A percentile compares a stretch with the other conserved stretches of the same genome.
Evolutionary conservation across 2,888 invertebrate genomes (phyloP).

Genomic region (Crioceris asparagi): DNA sequence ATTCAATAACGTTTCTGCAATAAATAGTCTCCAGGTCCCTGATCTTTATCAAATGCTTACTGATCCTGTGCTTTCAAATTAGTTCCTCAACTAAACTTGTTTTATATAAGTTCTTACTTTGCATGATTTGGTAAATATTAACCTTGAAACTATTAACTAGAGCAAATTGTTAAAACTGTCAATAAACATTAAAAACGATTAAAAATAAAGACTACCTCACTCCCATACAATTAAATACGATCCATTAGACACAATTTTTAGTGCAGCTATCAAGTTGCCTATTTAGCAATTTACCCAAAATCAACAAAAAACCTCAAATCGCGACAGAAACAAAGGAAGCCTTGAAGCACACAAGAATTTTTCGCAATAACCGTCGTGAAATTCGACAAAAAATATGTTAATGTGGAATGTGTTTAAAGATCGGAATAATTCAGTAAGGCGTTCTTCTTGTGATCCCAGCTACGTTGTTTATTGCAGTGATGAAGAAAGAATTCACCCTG

Average conservation of each 20-base stretch:
- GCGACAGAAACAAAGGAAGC: conserved; percentile 1
- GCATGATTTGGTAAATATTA: too few relatives aligned
- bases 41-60: too few relatives aligned
- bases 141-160: too few relatives aligned
- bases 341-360: background rate
- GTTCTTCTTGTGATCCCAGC: conserved; percentile 16
- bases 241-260: conserved; percentile 19
- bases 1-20: too few relatives aligned
- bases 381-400: conserved; percentile 7
- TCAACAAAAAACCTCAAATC: background rate
- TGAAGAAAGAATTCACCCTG: conserved; percentile 15
- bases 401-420: background rate
- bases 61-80: too few relatives aligned
- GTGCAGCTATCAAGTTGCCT: conserved; percentile 23
- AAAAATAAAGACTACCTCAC: too few relatives aligned
- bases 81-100: too few relatives aligned
- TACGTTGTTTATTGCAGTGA: conserved; percentile 16
- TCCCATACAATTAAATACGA: conserved; percentile 8
- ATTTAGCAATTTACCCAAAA: conserved; percentile 26
- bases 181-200: too few relatives aligned
- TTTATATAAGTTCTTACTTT: too few relatives aligned
- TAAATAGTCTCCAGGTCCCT: too few relatives aligned
- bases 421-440: conserved; percentile 23
- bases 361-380: background rate
- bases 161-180: too few relatives aligned